Evolutionary conservation across 2,888 invertebrate genomes (phyloP).

Genomic region (Callyntrura sp.): DNA sequence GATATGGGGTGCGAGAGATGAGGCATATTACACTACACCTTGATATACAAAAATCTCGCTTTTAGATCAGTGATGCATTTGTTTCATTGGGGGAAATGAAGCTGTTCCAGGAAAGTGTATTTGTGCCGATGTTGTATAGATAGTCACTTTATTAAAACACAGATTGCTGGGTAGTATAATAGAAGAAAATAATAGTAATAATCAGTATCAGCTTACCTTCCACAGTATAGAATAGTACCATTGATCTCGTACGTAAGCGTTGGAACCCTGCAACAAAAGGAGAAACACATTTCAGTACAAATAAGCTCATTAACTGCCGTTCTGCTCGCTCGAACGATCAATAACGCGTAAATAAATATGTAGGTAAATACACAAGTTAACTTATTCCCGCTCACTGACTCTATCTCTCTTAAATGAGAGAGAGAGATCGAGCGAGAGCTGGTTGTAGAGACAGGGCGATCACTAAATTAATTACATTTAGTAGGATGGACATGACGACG

Average conservation of each 20-base stretch:
- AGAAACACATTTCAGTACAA: conserved; percentile 34
- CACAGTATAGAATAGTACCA: conserved; percentile 93
- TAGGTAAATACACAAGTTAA: background rate
- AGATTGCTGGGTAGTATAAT: no score
- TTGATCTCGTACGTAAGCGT: conserved; percentile 92
- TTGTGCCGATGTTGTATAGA: background rate
- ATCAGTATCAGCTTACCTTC: conserved; percentile 88
- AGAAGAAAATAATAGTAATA: no score
- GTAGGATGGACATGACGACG: background rate
- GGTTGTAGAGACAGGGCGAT: background rate
- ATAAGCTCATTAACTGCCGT: conserved; percentile 24
- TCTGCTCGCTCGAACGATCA: background rate
- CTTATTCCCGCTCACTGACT: background rate
- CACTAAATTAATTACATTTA: conserved; percentile 17
- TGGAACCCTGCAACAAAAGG: conserved; percentile 89
- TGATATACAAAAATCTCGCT: background rate
- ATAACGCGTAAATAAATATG: background rate
- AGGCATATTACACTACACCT: no score
- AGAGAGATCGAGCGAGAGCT: no score
- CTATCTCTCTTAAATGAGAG: background rate
- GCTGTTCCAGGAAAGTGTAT: background rate
- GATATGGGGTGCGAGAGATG: conserved; percentile 10
- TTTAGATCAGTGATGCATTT: conserved; percentile 29
- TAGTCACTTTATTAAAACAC: background rate
- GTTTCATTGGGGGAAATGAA: background rate